Conservation (phyloP, 1,140 invertebrate species). For the Holotrichia oblita region DNA sequence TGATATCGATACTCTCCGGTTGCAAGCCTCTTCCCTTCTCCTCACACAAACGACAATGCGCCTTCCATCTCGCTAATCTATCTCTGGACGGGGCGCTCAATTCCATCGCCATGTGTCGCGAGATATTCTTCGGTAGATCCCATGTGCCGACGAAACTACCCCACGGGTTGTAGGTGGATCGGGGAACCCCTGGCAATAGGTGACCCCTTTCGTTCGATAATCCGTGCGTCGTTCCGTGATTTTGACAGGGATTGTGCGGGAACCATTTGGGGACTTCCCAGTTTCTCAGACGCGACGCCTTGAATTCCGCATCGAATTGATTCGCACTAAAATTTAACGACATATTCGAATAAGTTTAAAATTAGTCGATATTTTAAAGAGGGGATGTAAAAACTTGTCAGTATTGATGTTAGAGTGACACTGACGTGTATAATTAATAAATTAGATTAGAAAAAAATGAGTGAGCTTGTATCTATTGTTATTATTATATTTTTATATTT, state of each 20-base stretch:
- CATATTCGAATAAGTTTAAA: neutral
- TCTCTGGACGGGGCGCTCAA: constrained; percentile 40
- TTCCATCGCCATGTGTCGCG: constrained; percentile 57
- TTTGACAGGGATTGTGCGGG: constrained; percentile 63
- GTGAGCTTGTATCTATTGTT: too few species aligned
- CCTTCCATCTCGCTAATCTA: constrained; percentile 38
- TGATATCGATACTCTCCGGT: neutral
- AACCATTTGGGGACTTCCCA: constrained; percentile 74
- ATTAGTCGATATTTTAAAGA: too few species aligned
- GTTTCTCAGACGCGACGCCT: constrained; percentile 68
- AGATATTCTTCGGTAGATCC: constrained; percentile 64
- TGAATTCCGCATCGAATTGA: constrained; percentile 69
- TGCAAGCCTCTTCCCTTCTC: neutral
- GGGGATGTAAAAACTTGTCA: too few species aligned
- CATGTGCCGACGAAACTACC: constrained; percentile 64
- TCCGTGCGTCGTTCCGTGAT: constrained; percentile 60
- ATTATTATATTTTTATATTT: constrained; percentile 46
- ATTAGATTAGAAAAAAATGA: too few species aligned
- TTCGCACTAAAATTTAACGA: constrained; percentile 22
- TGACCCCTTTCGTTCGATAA: constrained; percentile 65
- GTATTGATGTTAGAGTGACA: too few species aligned
- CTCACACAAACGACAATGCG: constrained; percentile 35
- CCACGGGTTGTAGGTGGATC: constrained; percentile 61
- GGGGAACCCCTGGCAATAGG: constrained; percentile 62
- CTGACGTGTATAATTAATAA: too few species aligned